These are phyloP conservation scores for Amphiprion clarkii DNA, from an alignment of 2,797 vertebrate genomes.

Conservation along the genomic window DNA sequence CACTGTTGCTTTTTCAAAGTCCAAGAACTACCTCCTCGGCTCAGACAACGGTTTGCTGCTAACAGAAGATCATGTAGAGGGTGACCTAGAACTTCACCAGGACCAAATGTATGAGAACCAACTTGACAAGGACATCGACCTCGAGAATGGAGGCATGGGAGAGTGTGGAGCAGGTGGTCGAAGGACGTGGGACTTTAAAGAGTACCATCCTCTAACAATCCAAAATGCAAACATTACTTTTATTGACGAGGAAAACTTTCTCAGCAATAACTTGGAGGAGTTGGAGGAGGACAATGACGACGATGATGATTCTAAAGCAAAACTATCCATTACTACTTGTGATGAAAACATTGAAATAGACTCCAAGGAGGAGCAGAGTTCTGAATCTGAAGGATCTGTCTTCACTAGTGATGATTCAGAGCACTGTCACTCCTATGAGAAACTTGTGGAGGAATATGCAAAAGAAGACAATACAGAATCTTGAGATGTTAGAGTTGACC, in stretches of 20 bases:
- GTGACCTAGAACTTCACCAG: slow-evolving; percentile 67
- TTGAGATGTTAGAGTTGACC: slow-evolving; percentile 65
- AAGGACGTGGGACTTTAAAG: slow-evolving; percentile 90
- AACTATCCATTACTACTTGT: slow-evolving; percentile 81
- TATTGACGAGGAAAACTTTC: slow-evolving; percentile 88
- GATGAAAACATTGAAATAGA: slow-evolving; percentile 88
- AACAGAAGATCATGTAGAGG: slow-evolving; percentile 84
- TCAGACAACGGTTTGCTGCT: slow-evolving; percentile 88
- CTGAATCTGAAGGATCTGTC: slow-evolving; percentile 90
- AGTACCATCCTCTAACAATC: slow-evolving; percentile 90
- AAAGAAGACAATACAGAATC: slow-evolving; percentile 88
- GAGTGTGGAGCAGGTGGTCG: slow-evolving; percentile 62
- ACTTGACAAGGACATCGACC: slow-evolving; percentile 92
- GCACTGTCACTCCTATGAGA: slow-evolving; percentile 91
- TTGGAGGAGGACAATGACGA: slow-evolving; percentile 52
- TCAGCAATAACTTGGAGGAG: slow-evolving; percentile 79
- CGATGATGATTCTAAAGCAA: slow-evolving; percentile 77
- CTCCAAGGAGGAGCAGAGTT: slow-evolving; percentile 88
- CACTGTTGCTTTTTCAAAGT: slow-evolving; percentile 92
- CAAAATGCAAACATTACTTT: slow-evolving; percentile 93
- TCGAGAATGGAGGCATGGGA: slow-evolving; percentile 75
- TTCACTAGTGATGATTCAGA: slow-evolving; percentile 91
- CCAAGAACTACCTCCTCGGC: slow-evolving; percentile 89
- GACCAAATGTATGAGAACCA: slow-evolving; percentile 89
- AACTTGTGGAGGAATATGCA: slow-evolving; percentile 92